Conservation (phyloP, 2,113 vertebrate species). For the Bos javanicus region DNA sequence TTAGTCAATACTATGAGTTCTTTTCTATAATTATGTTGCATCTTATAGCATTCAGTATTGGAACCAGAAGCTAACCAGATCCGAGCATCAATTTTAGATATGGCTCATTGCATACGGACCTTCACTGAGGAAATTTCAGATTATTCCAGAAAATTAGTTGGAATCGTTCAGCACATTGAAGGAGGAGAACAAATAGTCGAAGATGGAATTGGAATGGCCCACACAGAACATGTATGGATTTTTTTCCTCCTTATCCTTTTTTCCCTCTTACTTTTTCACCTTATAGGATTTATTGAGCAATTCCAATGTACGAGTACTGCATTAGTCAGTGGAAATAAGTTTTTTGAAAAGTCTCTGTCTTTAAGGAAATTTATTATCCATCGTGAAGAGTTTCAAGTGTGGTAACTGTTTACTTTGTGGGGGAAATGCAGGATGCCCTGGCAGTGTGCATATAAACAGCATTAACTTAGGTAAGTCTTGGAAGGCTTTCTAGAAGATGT, state of each 20-base stretch:
- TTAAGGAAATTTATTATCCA: not conserved
- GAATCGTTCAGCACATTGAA: constrained; percentile 98
- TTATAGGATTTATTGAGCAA: constrained; percentile 14
- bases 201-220: constrained; percentile 94
- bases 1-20: not conserved
- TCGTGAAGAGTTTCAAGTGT: not conserved
- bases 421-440: not conserved
- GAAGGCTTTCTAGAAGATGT: not conserved
- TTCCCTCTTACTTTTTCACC: not conserved
- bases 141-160: constrained; percentile 96
- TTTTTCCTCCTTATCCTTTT: constrained; percentile 10
- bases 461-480: not conserved
- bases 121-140: constrained; percentile 99
- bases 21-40: constrained; percentile 50
- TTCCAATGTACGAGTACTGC: not conserved
- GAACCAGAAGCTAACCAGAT: constrained; percentile 98
- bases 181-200: constrained; percentile 98
- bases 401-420: not conserved
- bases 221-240: constrained; percentile 94
- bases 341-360: not conserved
- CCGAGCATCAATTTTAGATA: constrained; percentile 97
- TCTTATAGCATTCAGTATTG: constrained; percentile 91
- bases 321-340: not conserved
- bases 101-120: constrained; percentile 98
- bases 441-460: not conserved